Base-by-base conservation (phyloP, 2,888 invertebrate species). In the Stenurella melanura region DNA sequence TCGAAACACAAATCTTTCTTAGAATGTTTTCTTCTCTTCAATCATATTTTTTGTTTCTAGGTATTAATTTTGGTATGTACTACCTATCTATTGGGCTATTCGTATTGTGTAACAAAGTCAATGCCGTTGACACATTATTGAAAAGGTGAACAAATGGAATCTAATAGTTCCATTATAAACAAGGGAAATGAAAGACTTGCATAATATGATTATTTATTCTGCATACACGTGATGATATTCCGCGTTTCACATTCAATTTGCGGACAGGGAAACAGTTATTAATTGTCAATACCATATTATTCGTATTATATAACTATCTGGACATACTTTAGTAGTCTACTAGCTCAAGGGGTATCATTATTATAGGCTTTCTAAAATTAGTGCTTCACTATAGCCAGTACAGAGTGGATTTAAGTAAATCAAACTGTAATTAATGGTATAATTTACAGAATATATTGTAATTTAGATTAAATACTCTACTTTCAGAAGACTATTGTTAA, bases 201-300 rank as follows among this genome's bases (percentile, higher is more conserved):
- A 34, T 66, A 66, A 66, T 18, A n/a, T 19, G 42, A 10, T 42
- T 19, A 42, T 58, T 58, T 58, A 26, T 68, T 50, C 18, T 26
- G 1, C 19, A 30, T 11, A 19, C 18, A 15, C 34, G 58, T 58
- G 69, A 57, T 58, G 34, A 69, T 69, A 56, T 69, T 69, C 69
- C 69, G 56, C 69, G n/a, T 69, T 69, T 69, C 57, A 34, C 57
- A 58, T 56, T 17, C n/a, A 21, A 11, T 57, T 58, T 69, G 58
- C 69, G 56, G 69, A 58, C 57, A 69, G 58, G 69, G 57, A 69
- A 57, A 19, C 60, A 42, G 21, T 26, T 61, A 61, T 50, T 21
- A 69, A 70, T 70, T 58, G 70, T 42, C 50, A 19, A 60, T 70
- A 54, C 12, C 26, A 19, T 17, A 50, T 68, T 69, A 56, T 69